Conservation (phyloP, 2,113 vertebrate species). For the Cygnus atratus region DNA sequence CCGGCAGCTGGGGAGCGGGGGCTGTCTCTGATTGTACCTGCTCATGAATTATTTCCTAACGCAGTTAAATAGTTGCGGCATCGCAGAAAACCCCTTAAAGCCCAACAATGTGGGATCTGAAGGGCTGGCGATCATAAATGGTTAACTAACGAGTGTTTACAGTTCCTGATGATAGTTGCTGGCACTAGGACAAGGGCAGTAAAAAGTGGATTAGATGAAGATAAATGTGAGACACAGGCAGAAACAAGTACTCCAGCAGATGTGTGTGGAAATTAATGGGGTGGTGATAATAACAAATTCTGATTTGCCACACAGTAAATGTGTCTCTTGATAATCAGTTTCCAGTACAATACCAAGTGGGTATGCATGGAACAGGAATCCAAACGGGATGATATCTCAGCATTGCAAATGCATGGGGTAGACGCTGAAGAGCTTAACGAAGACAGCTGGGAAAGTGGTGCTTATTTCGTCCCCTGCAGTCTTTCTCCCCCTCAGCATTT, state of each 20-base stretch:
- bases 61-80: neutral
- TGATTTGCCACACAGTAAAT: conserved; percentile 35
- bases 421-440: neutral
- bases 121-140: neutral
- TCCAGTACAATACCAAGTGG: neutral
- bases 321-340: conserved; percentile 4
- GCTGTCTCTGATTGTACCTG: accelerated
- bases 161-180: conserved; percentile 21
- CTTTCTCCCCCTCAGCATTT: neutral
- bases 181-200: conserved; percentile 62
- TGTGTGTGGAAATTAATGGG: conserved; percentile 72
- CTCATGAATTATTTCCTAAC: neutral
- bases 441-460: neutral
- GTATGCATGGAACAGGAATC: neutral
- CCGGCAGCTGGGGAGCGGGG: neutral
- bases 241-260: conserved; percentile 67
- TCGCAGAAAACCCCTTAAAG: neutral
- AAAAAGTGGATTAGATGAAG: conserved; percentile 73
- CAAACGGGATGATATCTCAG: neutral
- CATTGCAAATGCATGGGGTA: neutral
- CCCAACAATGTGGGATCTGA: neutral
- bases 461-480: neutral
- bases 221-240: conserved; percentile 62
- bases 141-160: conserved; percentile 62
- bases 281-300: conserved; percentile 65